A percentile compares a stretch with the other conserved stretches of the same genome.
These are phyloP conservation scores for Chrysaora quinquecirrha DNA, from an alignment of 30 jellyfish, hydroid and myxozoan genomes.

Conservation along the genomic window DNA sequence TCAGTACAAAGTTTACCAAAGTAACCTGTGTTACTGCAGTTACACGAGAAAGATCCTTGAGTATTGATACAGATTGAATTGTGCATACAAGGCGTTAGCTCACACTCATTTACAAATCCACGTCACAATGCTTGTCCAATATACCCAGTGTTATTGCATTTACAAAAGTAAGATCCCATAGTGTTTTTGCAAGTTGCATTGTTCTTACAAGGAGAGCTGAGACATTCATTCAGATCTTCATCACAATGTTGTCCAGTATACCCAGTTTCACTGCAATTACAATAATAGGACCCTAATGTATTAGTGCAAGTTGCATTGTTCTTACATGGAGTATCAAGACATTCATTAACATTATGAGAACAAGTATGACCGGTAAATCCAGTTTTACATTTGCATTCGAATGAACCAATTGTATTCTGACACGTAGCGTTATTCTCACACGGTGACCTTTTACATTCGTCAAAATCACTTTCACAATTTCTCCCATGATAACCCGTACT, in stretches of 20 bases:
- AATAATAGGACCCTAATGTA: conserved; percentile 27
- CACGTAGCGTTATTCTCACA: conserved; percentile 56
- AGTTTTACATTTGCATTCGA: conserved; percentile 32
- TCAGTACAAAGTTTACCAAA: conserved; percentile 35
- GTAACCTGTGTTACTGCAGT: conserved; percentile 64
- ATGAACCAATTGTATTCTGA: conserved; percentile 9
- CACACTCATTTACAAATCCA: conserved; percentile 72
- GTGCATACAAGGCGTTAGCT: conserved; percentile 33
- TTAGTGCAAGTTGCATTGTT: conserved; percentile 30
- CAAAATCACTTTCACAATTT: conserved; percentile 25
- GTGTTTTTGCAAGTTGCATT: conserved; percentile 46
- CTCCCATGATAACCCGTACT: conserved; percentile 39
- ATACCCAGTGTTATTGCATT: conserved; percentile 63
- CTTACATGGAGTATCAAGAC: conserved; percentile 24
- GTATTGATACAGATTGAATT: conserved; percentile 47
- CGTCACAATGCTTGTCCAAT: conserved; percentile 48
- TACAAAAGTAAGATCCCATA: conserved; percentile 62
- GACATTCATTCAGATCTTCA: conserved; percentile 62
- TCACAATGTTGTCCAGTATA: conserved; percentile 49
- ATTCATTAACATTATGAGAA: conserved; percentile 23
- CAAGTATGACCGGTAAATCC: conserved; percentile 47
- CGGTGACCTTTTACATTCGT: conserved; percentile 7
- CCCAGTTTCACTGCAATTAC: conserved; percentile 64
- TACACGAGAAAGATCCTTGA: conserved; percentile 59
- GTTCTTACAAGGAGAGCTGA: conserved; percentile 38